Percentiles rank a stretch among this genome's conserved stretches.
phyloP scores from a whole-genome alignment of 2,888 invertebrate genomes.

The Brenthis ino region DNA sequence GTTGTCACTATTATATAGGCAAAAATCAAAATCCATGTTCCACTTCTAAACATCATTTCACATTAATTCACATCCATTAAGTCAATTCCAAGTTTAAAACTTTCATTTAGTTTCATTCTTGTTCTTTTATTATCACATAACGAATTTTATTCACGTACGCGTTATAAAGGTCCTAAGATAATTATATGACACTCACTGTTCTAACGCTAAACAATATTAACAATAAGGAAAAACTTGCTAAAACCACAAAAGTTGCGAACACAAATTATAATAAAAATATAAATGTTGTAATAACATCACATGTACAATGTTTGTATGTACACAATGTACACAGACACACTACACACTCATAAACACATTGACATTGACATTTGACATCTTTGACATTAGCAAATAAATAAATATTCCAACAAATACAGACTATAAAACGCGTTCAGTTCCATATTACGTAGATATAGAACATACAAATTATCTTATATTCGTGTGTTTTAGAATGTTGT shows the following conservation, averaged over 20 bases:
- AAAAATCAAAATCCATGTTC: conserved; percentile 14
- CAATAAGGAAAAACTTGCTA: conserved; percentile 12
- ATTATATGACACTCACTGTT: neutral
- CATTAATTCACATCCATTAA: conserved; percentile 5
- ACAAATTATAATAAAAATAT: conserved; percentile 9
- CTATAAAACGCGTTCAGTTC: neutral
- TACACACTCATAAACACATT: no score
- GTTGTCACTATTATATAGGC: neutral
- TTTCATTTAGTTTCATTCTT: neutral
- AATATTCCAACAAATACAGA: neutral
- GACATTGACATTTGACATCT: neutral
- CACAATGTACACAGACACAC: no score
- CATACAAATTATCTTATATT: no score
- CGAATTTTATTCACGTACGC: neutral
- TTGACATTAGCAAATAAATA: conserved; percentile 1
- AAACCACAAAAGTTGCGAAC: conserved; percentile 15
- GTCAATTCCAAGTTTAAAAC: neutral
- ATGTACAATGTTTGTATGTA: no score
- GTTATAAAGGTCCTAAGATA: neutral
- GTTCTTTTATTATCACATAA: neutral
- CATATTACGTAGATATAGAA: no score
- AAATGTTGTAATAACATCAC: neutral
- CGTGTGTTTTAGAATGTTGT: no score
- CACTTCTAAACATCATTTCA: conserved; percentile 2
- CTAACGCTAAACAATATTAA: neutral